Conservation (phyloP, 2,888 invertebrate species). For the Sinelater perroti region DNA sequence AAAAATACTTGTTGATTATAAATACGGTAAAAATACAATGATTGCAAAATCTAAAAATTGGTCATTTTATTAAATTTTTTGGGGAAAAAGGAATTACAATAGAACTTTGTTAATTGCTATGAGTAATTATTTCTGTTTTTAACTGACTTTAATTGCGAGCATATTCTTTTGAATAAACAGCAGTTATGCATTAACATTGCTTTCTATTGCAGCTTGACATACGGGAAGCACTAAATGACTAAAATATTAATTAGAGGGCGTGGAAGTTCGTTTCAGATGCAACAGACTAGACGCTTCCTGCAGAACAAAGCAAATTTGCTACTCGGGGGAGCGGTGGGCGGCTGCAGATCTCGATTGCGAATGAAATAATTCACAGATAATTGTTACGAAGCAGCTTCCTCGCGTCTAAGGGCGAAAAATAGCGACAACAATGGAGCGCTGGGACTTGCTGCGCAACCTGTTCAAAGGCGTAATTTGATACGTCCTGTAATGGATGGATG, state of each 20-base stretch:
- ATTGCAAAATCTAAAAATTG: too few relatives aligned
- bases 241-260: constrained; percentile 9
- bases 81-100: too few relatives aligned
- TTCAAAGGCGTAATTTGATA: constrained; percentile 15
- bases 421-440: constrained; percentile 4
- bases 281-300: too few relatives aligned
- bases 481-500: constrained; percentile 11
- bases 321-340: not conserved
- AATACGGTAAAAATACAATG: too few relatives aligned
- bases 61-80: too few relatives aligned
- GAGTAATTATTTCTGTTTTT: too few relatives aligned
- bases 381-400: constrained; percentile 3
- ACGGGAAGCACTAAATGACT: constrained; percentile 7
- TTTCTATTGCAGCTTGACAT: constrained; percentile 7
- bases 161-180: too few relatives aligned
- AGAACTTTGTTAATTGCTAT: too few relatives aligned
- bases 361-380: constrained; percentile 3
- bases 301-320: constrained; percentile 2
- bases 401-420: too few relatives aligned
- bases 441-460: not conserved
- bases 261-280: constrained; percentile 2
- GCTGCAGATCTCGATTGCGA: not conserved
- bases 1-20: too few relatives aligned
- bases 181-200: constrained; percentile 4
- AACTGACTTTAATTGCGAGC: too few relatives aligned